phyloP scores from a whole-genome alignment of 1,140 invertebrate genomes.

The Drosophila guanche region DNA sequence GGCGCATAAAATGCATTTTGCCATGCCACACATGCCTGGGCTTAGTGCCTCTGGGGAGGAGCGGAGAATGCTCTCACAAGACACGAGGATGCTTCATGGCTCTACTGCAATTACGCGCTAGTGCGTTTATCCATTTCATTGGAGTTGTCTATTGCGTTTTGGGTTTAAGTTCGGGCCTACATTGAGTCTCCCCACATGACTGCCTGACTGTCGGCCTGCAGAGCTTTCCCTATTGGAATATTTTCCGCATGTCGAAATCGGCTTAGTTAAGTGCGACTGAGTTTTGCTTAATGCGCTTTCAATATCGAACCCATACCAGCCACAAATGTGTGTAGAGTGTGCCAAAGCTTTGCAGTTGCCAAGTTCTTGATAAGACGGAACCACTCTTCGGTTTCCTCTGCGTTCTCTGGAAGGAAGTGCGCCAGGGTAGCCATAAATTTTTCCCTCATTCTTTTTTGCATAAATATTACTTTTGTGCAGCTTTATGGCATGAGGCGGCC shows the following conservation, averaged over 20 bases:
- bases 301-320: conserved; percentile 37
- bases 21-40: conserved; percentile 41
- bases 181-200: background rate
- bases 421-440: conserved; percentile 64
- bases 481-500: conserved; percentile 44
- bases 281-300: conserved; percentile 67
- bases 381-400: conserved; percentile 38
- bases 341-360: conserved; percentile 63
- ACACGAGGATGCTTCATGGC: conserved; percentile 36
- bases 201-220: background rate
- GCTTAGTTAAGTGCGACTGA: conserved; percentile 64
- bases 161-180: conserved; percentile 6
- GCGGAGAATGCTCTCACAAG: background rate
- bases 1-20: conserved; percentile 58
- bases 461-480: conserved; percentile 66
- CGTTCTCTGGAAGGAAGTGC: conserved; percentile 56
- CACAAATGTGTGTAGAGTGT: conserved; percentile 28
- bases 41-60: too few relatives aligned
- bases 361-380: conserved; percentile 72
- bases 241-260: conserved; percentile 43
- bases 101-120: conserved; percentile 70
- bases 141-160: conserved; percentile 62
- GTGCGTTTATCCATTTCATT: conserved; percentile 72
- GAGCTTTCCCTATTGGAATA: background rate
- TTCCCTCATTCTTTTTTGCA: conserved; percentile 54